phyloP scores from a whole-genome alignment of 92 coral and sea anemone species.

The Scolanthus callimorphus region DNA sequence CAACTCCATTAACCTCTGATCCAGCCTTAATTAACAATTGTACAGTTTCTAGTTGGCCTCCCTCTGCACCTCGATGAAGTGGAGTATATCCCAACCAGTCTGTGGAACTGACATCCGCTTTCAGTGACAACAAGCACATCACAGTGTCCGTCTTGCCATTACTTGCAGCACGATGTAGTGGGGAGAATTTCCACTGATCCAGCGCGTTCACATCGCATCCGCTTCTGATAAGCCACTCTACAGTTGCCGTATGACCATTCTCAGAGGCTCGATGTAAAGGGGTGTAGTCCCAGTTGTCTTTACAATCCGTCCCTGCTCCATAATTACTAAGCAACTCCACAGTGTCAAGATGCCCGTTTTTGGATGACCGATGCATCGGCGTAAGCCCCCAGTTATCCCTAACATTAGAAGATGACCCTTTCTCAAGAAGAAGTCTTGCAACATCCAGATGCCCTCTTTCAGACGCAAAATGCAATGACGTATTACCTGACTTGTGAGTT shows the following conservation, averaged over 20 bases:
- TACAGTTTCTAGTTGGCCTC: slow-evolving; percentile 44
- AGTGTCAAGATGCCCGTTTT: slow-evolving; percentile 55
- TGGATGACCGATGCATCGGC: slow-evolving; percentile 70
- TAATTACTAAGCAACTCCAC: slow-evolving; percentile 28
- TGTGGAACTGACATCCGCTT: slow-evolving; percentile 16
- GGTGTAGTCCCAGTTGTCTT: slow-evolving; percentile 66
- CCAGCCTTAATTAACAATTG: slow-evolving; percentile 40
- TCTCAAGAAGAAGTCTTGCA: slow-evolving; percentile 34
- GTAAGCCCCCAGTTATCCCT: slow-evolving; percentile 66
- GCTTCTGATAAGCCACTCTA: slow-evolving; percentile 30
- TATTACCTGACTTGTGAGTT: slow-evolving; percentile 40
- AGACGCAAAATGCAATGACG: slow-evolving; percentile 66
- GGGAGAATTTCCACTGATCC: slow-evolving; percentile 75
- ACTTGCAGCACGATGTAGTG: slow-evolving; percentile 73
- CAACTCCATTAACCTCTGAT: slow-evolving; percentile 48
- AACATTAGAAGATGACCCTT: slow-evolving; percentile 39
- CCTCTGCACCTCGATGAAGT: slow-evolving; percentile 67
- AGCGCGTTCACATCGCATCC: slow-evolving; percentile 41
- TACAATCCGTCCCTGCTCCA: slow-evolving; percentile 33
- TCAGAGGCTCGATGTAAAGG: slow-evolving; percentile 78
- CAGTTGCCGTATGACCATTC: slow-evolving; percentile 47
- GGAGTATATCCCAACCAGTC: slow-evolving; percentile 72
- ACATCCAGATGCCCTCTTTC: slow-evolving; percentile 57
- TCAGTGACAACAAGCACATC: slow-evolving; percentile 29
- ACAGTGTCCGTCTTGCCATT: slow-evolving; percentile 55